Percentiles rank a stretch among this genome's conserved stretches.
These are phyloP conservation scores for Chromis chromis DNA, from an alignment of 2,797 vertebrate genomes.

Conservation along the genomic window DNA sequence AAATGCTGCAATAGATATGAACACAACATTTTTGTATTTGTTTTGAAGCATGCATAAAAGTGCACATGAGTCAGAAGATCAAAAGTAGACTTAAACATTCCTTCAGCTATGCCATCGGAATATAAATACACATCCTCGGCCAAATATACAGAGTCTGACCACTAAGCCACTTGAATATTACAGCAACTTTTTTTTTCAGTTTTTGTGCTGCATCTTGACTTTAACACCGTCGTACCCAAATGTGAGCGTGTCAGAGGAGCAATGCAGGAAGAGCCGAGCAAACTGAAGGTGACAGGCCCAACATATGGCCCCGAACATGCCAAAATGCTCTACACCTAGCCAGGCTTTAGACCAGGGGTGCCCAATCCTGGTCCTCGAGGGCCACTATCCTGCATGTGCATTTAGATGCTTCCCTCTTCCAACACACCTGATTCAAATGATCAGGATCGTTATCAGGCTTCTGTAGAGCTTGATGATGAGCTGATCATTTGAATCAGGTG, in stretches of 20 bases:
- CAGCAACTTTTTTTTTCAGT: background rate
- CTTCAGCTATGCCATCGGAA: conserved; percentile 16
- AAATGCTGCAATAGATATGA: too few species aligned
- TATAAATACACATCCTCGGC: conserved; percentile 39
- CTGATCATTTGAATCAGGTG: too few species aligned
- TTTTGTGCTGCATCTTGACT: background rate
- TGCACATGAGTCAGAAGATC: conserved; percentile 4
- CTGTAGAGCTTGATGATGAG: too few species aligned
- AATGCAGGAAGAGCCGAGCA: conserved; percentile 26
- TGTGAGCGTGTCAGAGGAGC: conserved; percentile 13
- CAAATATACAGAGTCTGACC: conserved; percentile 22
- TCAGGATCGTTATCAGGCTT: too few species aligned
- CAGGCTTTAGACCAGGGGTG: conserved; percentile 44
- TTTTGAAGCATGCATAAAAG: background rate
- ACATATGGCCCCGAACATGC: conserved; percentile 19
- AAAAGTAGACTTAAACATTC: conserved; percentile 21
- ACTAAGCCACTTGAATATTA: background rate
- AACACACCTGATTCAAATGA: too few species aligned
- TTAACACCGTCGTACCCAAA: background rate
- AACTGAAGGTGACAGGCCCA: conserved; percentile 40
- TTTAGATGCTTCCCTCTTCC: too few species aligned
- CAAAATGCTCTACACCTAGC: conserved; percentile 38
- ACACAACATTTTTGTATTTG: background rate
- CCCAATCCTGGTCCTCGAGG: too few species aligned
- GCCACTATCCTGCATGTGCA: too few species aligned